Conservation (phyloP, 1,140 invertebrate genomes). For the Cydia fagiglandana region DNA sequence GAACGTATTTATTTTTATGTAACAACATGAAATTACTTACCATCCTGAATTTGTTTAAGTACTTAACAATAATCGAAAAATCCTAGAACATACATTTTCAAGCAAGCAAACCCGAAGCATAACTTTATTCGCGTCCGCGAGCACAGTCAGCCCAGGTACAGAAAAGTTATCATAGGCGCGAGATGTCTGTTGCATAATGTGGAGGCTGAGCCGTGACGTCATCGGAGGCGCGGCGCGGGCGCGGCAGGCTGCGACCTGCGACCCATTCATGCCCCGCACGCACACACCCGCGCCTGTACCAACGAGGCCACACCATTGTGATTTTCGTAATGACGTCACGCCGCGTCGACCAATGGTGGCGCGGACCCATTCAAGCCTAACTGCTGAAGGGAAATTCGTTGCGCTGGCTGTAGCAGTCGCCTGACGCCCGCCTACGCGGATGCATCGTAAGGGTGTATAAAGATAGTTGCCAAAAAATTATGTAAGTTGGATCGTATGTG, state of each 20-base stretch:
- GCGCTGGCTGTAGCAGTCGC: constrained; percentile 66
- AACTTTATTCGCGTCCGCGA: neutral
- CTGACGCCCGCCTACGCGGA: constrained; percentile 47
- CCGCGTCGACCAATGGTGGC: constrained; percentile 62
- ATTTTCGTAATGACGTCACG: constrained; percentile 75
- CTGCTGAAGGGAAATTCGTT: constrained; percentile 74
- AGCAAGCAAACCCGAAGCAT: too few relatives aligned
- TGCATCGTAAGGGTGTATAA: constrained; percentile 1
- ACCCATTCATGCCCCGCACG: constrained; percentile 64
- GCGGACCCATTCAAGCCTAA: constrained; percentile 75
- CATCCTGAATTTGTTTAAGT: too few relatives aligned
- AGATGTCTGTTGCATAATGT: constrained; percentile 66
- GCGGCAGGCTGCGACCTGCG: constrained; percentile 54
- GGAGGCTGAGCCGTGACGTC: constrained; percentile 63
- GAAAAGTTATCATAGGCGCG: constrained; percentile 49
- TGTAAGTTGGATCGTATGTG: constrained; percentile 7
- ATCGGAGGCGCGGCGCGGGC: constrained; percentile 68
- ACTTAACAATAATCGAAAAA: too few relatives aligned
- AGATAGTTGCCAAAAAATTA: constrained; percentile 25
- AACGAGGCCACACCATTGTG: constrained; percentile 56
- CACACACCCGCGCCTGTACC: constrained; percentile 45
- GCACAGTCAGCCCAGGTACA: neutral
- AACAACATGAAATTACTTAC: too few relatives aligned
- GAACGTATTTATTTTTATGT: too few relatives aligned
- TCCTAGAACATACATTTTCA: too few relatives aligned